These are phyloP conservation scores for Glaucomys volans DNA, from an alignment of 2,113 vertebrate genomes.

Conservation along the genomic window DNA sequence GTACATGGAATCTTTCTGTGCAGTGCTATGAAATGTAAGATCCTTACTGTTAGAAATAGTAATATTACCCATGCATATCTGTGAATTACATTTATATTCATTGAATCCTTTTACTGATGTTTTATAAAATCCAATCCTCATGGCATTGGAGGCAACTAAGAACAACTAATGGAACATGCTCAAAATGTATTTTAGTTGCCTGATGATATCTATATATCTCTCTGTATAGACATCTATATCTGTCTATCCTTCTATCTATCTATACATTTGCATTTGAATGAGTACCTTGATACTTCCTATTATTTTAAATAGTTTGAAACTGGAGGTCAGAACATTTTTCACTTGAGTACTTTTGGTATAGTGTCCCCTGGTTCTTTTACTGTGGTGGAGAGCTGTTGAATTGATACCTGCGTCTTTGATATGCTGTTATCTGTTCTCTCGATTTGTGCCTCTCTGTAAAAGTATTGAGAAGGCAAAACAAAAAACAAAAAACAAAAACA, in stretches of 20 bases:
- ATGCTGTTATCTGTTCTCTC: not conserved
- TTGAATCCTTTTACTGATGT: not conserved
- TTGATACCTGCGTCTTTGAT: not conserved
- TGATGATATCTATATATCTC: not conserved
- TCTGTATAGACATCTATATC: no score
- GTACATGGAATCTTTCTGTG: not conserved
- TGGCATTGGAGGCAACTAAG: not conserved
- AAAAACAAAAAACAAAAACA: no score
- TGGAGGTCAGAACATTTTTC: not conserved
- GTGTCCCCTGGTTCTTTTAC: not conserved
- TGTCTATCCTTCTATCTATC: no score
- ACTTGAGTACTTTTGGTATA: not conserved
- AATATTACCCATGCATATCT: not conserved
- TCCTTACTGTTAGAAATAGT: not conserved
- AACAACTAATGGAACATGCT: not conserved
- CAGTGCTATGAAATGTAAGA: not conserved
- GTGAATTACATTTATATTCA: not conserved
- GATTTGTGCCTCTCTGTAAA: not conserved
- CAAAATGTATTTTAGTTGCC: conserved; percentile 28
- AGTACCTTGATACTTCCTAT: not conserved
- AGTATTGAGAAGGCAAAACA: not conserved
- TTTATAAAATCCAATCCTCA: not conserved
- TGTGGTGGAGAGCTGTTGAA: not conserved
- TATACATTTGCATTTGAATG: not conserved
- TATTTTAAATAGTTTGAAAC: conserved; percentile 33